Conservation (phyloP, 2,888 invertebrate species). For the Limenitis camilla region DNA sequence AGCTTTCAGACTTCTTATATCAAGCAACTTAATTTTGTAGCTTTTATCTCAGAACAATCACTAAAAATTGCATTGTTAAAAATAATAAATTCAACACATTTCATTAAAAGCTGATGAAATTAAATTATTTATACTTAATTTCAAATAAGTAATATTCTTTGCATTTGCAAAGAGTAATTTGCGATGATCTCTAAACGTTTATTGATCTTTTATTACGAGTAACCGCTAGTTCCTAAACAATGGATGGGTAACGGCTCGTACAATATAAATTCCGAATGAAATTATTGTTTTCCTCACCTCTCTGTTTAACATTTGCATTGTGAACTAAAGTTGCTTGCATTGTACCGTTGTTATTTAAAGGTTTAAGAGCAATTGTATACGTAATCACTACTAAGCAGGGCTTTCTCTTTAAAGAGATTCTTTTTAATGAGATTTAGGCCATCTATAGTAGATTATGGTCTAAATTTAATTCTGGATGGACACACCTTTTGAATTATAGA, state of each 20-base stretch:
- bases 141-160: neutral
- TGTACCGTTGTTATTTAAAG: slow-evolving; percentile 4
- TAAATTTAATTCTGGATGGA: no score
- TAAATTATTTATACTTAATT: no score
- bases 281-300: slow-evolving; percentile 57
- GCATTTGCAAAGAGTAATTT: slow-evolving; percentile 4
- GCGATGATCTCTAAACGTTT: slow-evolving; percentile 18
- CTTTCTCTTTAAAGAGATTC: no score
- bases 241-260: slow-evolving; percentile 44
- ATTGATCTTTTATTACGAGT: slow-evolving; percentile 35
- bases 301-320: slow-evolving; percentile 41
- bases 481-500: no score
- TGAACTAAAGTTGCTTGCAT: slow-evolving; percentile 24
- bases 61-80: no score
- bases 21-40: no score
- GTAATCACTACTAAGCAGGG: neutral
- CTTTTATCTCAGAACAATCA: no score
- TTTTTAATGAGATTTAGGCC: no score
- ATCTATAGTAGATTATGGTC: no score
- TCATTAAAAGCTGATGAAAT: no score
- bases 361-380: neutral
- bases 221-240: slow-evolving; percentile 47
- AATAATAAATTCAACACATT: no score
- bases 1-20: no score
- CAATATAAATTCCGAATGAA: slow-evolving; percentile 57